Conservation (phyloP, 2,888 invertebrate genomes). For the Dolichomitus sp. region DNA sequence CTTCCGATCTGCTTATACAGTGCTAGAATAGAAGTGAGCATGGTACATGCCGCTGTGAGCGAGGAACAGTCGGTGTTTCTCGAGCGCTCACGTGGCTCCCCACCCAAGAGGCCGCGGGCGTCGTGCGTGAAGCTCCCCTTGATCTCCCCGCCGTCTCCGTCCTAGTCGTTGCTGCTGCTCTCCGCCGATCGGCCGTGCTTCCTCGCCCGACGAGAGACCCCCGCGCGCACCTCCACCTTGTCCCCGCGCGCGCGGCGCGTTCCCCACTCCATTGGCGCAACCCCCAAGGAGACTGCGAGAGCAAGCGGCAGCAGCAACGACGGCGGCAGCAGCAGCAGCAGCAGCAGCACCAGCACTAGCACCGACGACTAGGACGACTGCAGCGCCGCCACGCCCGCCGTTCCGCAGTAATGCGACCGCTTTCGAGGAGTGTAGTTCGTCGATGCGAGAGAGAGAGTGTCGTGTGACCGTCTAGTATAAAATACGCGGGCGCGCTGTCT, state of each 20-base stretch:
- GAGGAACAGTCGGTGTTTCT: slow-evolving; percentile 70
- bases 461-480: slow-evolving; percentile 33
- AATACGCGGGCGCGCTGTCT: slow-evolving; percentile 44
- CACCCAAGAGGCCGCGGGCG: slow-evolving; percentile 67
- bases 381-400: slow-evolving; percentile 80
- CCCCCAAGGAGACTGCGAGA: slow-evolving; percentile 62
- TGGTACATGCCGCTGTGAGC: slow-evolving; percentile 32
- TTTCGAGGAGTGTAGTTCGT: slow-evolving; percentile 77
- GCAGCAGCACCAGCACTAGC: slow-evolving; percentile 72
- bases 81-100: slow-evolving; percentile 80
- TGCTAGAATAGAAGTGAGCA: slow-evolving; percentile 20
- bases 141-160: slow-evolving; percentile 54
- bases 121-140: slow-evolving; percentile 72
- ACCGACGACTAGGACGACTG: slow-evolving; percentile 71
- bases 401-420: slow-evolving; percentile 84
- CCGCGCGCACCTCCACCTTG: slow-evolving; percentile 69
- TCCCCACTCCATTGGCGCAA: slow-evolving; percentile 56
- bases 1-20: too few species aligned
- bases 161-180: slow-evolving; percentile 37
- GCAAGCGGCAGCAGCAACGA: slow-evolving; percentile 53
- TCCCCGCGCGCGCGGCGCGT: slow-evolving; percentile 69
- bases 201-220: slow-evolving; percentile 62
- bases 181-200: slow-evolving; percentile 35
- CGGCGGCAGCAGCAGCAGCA: slow-evolving; percentile 37
- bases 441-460: slow-evolving; percentile 58